A percentile compares a stretch with the other conserved stretches of the same genome.
phyloP scores from a whole-genome alignment of 2,888 invertebrate species.

The Brachyptera risi region DNA sequence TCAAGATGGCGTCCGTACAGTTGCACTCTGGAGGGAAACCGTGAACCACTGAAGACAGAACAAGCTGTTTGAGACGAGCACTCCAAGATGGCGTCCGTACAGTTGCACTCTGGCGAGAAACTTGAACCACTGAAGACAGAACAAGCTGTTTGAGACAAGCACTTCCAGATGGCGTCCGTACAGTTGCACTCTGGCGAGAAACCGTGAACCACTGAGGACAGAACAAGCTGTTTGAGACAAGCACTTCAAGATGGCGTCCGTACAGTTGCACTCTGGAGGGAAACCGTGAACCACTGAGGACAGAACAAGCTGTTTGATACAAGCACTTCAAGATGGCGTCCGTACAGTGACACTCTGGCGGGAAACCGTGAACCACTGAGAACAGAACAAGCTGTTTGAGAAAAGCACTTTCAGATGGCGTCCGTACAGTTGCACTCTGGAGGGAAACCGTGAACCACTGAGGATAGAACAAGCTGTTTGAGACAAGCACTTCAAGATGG shows the following conservation, averaged over 20 bases:
- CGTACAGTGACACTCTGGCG: conserved; percentile 35
- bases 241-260: conserved; percentile 36
- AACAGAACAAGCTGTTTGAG: too few relatives aligned
- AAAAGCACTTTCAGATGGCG: conserved; percentile 35
- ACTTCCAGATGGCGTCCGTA: conserved; percentile 36
- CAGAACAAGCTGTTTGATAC: too few relatives aligned
- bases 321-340: conserved; percentile 37
- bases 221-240: too few relatives aligned
- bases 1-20: conserved; percentile 38
- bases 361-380: conserved; percentile 37
- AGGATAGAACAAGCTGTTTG: too few relatives aligned
- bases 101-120: conserved; percentile 35
- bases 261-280: conserved; percentile 36
- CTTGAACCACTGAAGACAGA: conserved; percentile 37
- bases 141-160: too few relatives aligned
- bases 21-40: conserved; percentile 33
- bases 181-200: conserved; percentile 36
- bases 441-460: conserved; percentile 37
- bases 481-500: conserved; percentile 36
- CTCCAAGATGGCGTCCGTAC: conserved; percentile 37
- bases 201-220: conserved; percentile 36
- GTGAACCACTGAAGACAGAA: conserved; percentile 37
- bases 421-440: conserved; percentile 36
- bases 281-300: conserved; percentile 36
- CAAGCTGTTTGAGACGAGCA: too few relatives aligned